Conservation (phyloP, 2,888 invertebrate genomes). For the Atethmia centrago region DNA sequence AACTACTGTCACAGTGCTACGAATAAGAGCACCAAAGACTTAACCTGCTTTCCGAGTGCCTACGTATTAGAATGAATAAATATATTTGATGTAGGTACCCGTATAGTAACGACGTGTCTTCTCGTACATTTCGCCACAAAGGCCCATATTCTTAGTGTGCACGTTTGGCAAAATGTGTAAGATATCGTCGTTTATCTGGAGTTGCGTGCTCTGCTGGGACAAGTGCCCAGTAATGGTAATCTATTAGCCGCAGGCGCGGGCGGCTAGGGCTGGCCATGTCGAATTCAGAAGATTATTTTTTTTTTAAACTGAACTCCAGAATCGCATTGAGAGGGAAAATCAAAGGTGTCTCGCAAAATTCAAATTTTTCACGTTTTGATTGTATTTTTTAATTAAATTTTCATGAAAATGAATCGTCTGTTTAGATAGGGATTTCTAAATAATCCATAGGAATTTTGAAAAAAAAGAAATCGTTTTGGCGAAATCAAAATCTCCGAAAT, state of each 20-base stretch:
- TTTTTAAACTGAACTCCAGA: neutral
- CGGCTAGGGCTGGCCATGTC: constrained; percentile 71
- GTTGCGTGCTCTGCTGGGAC: constrained; percentile 77
- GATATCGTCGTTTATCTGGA: constrained; percentile 64
- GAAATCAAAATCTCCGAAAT: too few species aligned
- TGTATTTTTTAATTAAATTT: neutral
- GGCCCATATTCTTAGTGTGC: constrained; percentile 17
- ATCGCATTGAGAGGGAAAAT: neutral
- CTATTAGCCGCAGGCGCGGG: constrained; percentile 83
- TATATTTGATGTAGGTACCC: neutral
- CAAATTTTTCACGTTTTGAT: neutral
- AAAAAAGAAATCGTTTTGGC: neutral
- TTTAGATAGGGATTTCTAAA: neutral
- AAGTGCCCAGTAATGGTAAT: constrained; percentile 86
- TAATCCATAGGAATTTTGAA: neutral
- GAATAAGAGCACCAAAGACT: neutral
- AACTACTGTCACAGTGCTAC: neutral
- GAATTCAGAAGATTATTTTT: neutral
- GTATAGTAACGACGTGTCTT: neutral
- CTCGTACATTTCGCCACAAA: constrained; percentile 19
- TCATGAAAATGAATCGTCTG: neutral
- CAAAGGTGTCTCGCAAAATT: too few species aligned
- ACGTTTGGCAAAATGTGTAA: constrained; percentile 56
- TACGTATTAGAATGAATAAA: neutral
- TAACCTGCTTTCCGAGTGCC: neutral